These are phyloP conservation scores for Minunthozetes semirufus DNA, from an alignment of 2,888 invertebrate genomes.

Conservation along the genomic window DNA sequence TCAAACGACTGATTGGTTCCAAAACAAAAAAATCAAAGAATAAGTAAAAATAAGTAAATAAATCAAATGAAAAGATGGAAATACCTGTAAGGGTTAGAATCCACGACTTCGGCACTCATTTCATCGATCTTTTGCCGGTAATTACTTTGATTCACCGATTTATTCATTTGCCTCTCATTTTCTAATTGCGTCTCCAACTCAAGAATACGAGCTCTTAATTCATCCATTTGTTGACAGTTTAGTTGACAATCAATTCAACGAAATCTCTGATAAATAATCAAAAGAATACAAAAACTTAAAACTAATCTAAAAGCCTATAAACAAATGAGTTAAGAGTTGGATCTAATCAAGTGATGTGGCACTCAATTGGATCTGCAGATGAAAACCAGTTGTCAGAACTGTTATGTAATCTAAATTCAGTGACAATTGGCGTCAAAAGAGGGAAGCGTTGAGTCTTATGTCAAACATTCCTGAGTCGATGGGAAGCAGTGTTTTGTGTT, in stretches of 20 bases:
- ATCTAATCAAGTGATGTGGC: neutral
- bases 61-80: slow-evolving; percentile 4
- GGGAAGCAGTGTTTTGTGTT: neutral
- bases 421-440: neutral
- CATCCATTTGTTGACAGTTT: slow-evolving; percentile 6
- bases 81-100: slow-evolving; percentile 95
- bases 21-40: slow-evolving; percentile 10
- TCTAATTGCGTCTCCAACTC: slow-evolving; percentile 16
- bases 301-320: neutral
- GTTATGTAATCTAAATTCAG: neutral
- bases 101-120: slow-evolving; percentile 94
- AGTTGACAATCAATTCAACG: neutral
- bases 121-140: slow-evolving; percentile 65
- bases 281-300: neutral
- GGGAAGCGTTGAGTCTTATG: neutral
- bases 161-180: neutral
- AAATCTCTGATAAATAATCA: neutral
- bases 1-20: slow-evolving; percentile 68
- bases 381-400: neutral
- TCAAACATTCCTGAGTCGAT: neutral
- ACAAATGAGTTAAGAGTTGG: neutral
- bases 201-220: slow-evolving; percentile 3
- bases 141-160: neutral
- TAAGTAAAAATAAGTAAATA: neutral
- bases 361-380: neutral